phyloP scores from a whole-genome alignment of 2,797 vertebrate genomes.

The Malurus splendens region DNA sequence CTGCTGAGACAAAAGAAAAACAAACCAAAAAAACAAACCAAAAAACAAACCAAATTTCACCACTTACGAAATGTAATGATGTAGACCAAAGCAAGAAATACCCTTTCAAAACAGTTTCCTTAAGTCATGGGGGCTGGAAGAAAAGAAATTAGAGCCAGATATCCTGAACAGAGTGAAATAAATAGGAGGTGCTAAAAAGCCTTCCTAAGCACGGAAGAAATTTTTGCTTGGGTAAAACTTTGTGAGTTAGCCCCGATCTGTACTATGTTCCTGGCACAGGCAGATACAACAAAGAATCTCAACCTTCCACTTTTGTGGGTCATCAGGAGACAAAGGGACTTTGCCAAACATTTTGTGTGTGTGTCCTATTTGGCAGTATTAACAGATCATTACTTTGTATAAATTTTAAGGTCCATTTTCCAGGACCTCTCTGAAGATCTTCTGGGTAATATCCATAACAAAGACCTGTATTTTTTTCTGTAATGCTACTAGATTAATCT shows the following conservation, averaged over 20 bases:
- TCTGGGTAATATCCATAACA: neutral
- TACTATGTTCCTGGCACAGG: neutral
- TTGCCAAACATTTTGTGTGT: neutral
- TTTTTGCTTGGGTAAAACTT: neutral
- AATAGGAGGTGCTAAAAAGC: neutral
- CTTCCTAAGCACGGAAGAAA: neutral
- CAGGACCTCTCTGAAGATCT: neutral
- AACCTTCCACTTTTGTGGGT: neutral
- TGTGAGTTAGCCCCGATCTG: neutral
- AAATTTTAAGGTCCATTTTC: neutral
- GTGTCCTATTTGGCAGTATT: neutral
- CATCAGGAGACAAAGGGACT: neutral
- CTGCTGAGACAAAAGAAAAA: neutral
- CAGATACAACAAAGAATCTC: neutral
- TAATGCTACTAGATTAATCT: neutral
- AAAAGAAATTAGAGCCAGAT: neutral
- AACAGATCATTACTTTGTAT: neutral
- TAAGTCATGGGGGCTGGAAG: neutral
- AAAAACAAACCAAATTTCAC: neutral
- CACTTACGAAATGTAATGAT: neutral
- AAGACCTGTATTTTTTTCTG: neutral
- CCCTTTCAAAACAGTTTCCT: neutral
- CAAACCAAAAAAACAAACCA: neutral
- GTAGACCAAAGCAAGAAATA: neutral
- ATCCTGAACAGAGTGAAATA: neutral